Evolutionary conservation across 2,888 invertebrate genomes (phyloP).

Genomic region (Ectobius pallidus): DNA sequence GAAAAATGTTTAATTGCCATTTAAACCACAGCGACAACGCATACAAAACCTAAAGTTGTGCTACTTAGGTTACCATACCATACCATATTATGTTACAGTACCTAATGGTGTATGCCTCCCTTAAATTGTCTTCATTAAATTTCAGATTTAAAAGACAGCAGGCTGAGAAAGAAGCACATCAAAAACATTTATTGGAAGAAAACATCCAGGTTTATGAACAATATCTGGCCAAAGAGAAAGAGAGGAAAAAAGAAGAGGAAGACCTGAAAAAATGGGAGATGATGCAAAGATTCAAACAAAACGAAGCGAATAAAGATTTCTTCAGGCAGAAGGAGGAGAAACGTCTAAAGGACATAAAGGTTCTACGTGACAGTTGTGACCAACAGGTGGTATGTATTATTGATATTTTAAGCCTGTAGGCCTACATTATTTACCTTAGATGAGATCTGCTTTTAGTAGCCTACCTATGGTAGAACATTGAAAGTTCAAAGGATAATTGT

Average conservation of each 20-base stretch:
- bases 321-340: background rate
- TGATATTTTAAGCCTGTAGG: background rate
- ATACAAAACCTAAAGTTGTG: too few species aligned
- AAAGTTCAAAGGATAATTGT: background rate
- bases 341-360: background rate
- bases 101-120: too few species aligned
- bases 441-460: background rate
- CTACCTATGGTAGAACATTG: background rate
- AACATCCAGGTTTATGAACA: background rate
- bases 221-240: background rate
- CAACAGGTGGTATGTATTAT: background rate
- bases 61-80: too few species aligned
- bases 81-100: too few species aligned
- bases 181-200: background rate
- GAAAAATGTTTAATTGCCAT: too few species aligned
- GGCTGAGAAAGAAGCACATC: background rate
- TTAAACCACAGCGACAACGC: too few species aligned
- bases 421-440: background rate
- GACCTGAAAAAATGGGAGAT: conserved; percentile 6
- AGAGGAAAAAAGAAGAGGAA: background rate
- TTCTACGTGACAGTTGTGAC: background rate
- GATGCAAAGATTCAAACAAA: conserved; percentile 9
- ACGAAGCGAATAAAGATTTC: background rate
- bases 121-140: too few species aligned
- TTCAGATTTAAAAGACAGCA: too few species aligned